These are phyloP conservation scores for Anneissia japonica DNA, from an alignment of 35 echinoderm and acorn worm species.

Conservation along the genomic window DNA sequence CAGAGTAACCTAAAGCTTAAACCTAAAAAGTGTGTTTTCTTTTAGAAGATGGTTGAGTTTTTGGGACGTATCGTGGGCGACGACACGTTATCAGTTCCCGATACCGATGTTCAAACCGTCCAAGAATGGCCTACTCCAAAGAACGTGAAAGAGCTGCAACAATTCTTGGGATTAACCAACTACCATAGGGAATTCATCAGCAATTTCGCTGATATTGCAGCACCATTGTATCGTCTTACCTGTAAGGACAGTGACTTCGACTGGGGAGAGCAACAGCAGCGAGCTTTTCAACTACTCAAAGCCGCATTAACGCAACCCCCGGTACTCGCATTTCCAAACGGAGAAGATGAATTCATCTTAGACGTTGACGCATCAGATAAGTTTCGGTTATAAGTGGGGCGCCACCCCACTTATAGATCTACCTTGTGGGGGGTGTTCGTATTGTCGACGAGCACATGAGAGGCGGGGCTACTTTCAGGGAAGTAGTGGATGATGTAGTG, in stretches of 20 bases:
- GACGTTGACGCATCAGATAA: slow-evolving; percentile 40
- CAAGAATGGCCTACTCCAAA: background rate
- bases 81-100: background rate
- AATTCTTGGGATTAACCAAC: slow-evolving; percentile 36
- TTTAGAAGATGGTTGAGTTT: slow-evolving; percentile 39
- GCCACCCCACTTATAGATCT: too few species aligned
- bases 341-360: slow-evolving; percentile 8
- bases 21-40: slow-evolving; percentile 37
- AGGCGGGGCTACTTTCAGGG: too few species aligned
- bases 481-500: too few species aligned
- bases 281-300: slow-evolving; percentile 29
- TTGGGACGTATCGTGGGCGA: background rate
- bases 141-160: slow-evolving; percentile 21
- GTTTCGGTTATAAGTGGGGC: slow-evolving; percentile 32
- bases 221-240: slow-evolving; percentile 14
- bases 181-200: slow-evolving; percentile 42
- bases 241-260: background rate
- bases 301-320: background rate
- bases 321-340: slow-evolving; percentile 19
- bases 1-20: slow-evolving; percentile 29
- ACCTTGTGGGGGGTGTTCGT: too few species aligned
- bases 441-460: too few species aligned
- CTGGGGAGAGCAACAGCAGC: slow-evolving; percentile 37
- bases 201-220: too few species aligned
- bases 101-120: background rate